Evolutionary conservation across 2,113 vertebrate genomes (phyloP).

Genomic region (Notiomystis cincta): DNA sequence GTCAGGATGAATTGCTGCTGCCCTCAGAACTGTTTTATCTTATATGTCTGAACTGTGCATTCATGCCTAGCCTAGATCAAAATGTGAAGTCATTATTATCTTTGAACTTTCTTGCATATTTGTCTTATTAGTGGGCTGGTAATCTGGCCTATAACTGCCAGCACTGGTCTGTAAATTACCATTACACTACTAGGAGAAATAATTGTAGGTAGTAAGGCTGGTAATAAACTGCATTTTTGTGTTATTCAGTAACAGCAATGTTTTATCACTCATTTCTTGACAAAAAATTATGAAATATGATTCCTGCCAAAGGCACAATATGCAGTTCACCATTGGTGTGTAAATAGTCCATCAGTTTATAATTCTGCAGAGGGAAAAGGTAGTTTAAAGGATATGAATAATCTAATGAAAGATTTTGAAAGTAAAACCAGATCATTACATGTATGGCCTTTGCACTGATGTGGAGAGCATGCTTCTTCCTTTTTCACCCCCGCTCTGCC

Average conservation of each 20-base stretch:
- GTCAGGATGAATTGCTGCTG: neutral
- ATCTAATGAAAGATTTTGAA: neutral
- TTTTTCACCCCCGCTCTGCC: neutral
- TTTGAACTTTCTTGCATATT: neutral
- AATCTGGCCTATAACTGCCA: neutral
- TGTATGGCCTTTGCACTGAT: neutral
- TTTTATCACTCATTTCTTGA: slow-evolving; percentile 22
- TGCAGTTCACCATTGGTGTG: neutral
- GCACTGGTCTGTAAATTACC: slow-evolving; percentile 27
- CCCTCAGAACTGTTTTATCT: neutral
- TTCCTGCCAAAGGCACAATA: slow-evolving; percentile 7
- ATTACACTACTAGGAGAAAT: neutral
- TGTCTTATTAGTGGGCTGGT: neutral
- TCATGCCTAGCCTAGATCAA: neutral
- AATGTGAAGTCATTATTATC: neutral
- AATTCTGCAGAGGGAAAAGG: neutral
- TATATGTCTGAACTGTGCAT: neutral
- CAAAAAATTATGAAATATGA: neutral
- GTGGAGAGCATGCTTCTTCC: neutral
- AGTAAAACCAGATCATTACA: neutral
- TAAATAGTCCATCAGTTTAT: neutral
- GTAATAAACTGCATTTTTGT: slow-evolving; percentile 24
- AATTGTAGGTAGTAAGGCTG: neutral
- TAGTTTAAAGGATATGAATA: neutral
- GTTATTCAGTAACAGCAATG: neutral